phyloP scores from a whole-genome alignment of 2,797 vertebrate species.

The Lemur catta region DNA sequence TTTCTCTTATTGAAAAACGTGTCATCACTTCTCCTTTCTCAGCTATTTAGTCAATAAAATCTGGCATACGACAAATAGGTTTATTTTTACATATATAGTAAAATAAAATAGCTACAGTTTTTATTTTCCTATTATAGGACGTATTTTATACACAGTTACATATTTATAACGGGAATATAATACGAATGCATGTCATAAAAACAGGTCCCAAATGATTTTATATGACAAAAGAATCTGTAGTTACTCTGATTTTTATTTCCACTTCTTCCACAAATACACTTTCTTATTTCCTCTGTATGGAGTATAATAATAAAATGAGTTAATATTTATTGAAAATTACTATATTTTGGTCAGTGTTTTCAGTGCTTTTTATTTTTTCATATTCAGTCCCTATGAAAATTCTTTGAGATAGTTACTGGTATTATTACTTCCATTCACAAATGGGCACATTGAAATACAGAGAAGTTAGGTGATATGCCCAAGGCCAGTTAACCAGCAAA shows the following conservation, averaged over 20 bases:
- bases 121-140: neutral
- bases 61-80: neutral
- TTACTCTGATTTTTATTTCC: neutral
- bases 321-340: neutral
- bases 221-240: neutral
- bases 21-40: neutral
- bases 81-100: slow-evolving; percentile 1
- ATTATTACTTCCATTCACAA: neutral
- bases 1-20: neutral
- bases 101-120: neutral
- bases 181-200: neutral
- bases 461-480: neutral
- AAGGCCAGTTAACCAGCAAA: neutral
- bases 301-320: neutral
- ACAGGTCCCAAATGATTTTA: neutral
- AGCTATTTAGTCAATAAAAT: neutral
- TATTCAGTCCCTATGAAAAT: neutral
- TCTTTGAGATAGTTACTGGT: neutral
- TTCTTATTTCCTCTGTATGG: neutral
- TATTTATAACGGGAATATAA: neutral
- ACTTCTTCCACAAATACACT: neutral
- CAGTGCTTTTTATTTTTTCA: neutral
- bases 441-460: neutral
- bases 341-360: neutral
- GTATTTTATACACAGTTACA: neutral